Evolutionary conservation across 2,888 invertebrate species (phyloP), one percentile per base, ranked within the genome.

Genomic region (Prosopocoilus inquinatus): DNA sequence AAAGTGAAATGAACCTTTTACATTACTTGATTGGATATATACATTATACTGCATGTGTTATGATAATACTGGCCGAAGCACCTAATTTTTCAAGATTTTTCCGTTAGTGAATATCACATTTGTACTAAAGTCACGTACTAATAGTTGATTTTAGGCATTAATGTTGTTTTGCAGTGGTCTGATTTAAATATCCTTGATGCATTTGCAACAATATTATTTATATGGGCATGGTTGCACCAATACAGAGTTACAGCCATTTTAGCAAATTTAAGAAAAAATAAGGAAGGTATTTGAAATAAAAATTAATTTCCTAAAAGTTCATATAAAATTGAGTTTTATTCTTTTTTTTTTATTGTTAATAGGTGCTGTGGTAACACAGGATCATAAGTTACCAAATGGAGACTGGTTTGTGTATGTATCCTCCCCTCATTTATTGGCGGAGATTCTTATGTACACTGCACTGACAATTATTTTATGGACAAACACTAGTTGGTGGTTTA

Each of bases 351-450:
- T n/a, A n/a, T 28, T 28, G 20, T 28, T 58, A 55, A 4, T 57
- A 64, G 62, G 65, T 9, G 84, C 81, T 58, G 81, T 90, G 0
- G 80, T 87, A 0, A 85, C 86, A 0, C 85, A 87, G 51, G 82
- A 84, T 15, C 89, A 94, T 73, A 80, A 84, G 52, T 77, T 94
- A 63, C 93, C 94, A 0, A 74, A 78, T 16, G 93, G 93, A 1
- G 88, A 89, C 46, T 82, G 88, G 75, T 96, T 95, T 70, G 80
- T 90, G 32, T 80, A 82, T 55, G 81, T 96, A 0, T 91, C 94
- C 0, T 89, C 90, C 55, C 95, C 96, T 0, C 91, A 96, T 65
- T 70, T 69, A 41, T 70, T 68, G 35, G 70, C 75, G n/a, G 77
- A 77, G 67, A 74, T 77, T 47, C 52, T 76, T 43, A 76, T 77